Evolutionary conservation across 2,113 vertebrate species (phyloP), one percentile per base, ranked within the genome.

Genomic region (Podarcis raffonei): DNA sequence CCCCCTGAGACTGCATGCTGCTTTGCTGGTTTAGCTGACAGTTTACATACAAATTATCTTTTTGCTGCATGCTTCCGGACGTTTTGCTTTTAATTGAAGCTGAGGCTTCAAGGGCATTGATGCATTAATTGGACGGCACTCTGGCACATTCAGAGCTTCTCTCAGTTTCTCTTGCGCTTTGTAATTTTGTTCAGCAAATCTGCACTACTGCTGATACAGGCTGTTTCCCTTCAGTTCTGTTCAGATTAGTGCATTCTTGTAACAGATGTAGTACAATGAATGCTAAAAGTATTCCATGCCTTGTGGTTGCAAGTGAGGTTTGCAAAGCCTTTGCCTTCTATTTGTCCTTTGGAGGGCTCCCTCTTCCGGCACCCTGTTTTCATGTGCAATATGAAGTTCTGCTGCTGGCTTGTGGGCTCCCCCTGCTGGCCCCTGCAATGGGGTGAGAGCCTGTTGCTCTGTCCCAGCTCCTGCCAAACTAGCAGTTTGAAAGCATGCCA

Each of bases 21-120:
- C 80, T 59, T 88, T 81, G 71, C 27, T 81, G 57, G 76, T 62
- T 37, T 16, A 85, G 84, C 32, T 53, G 68, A 84, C 82, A 68
- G 22, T 72, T 48, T 88, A 74, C 59, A 83, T 69, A 37, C 72
- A 77, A 85, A 81, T 84, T 59, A 62, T 20, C 35, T 89, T 25
- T 65, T n/a, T n/a, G 48, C 83, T 80, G 53, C 23, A 75, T 27
- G 8, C 59, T 85, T 66, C 66, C 68, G 42, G 6, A 42, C 53
- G 15, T 32, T 69, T n/a, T 30, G 23, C 42, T 8, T 16, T 59
- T 71, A 85, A 39, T 74, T 81, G 68, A 80, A 80, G 68, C 77
- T 66, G 68, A 81, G 30, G n/a, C 15, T 80, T 81, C 77, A 85
- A 89, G 79, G 79, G 27, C 86, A 82, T 23, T 57, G 42, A 69